Evolutionary conservation across 2,797 vertebrate genomes (phyloP), one percentile per base, ranked within the genome.

Genomic region (Antennarius maculatus): DNA sequence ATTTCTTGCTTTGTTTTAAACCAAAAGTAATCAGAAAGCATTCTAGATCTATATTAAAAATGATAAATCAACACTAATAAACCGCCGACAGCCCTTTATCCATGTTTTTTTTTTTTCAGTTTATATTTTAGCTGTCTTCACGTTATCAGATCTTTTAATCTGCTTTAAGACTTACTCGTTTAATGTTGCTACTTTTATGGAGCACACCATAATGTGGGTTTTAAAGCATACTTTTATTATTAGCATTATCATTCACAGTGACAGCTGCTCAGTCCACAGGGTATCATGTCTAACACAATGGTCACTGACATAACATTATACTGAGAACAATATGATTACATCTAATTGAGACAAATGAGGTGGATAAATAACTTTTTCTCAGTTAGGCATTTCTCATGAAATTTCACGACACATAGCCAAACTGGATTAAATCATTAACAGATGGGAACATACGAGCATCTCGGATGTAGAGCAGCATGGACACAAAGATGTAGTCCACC

Each of bases 381-480:
- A 54, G 27, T 80, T 56, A 66, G 28, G 65, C 27, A 50, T 69
- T 53, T 57, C 69, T 80, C 51, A 67, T 69, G 50, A 74, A 70
- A 79, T 67, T 37, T 67, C 50, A 82, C 60, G 71, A 81, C 49
- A 64, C 54, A 13, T 27, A 49, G 49, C 15, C 7, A 66, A 56
- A 57, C 49, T 64, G 59, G 60, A 75, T 76, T 71, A 65, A 66
- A 59, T 63, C 28, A 60, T 68, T 17, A 53, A 52, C 50, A 75
- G 77, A 69, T 18, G 58, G 23, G 62, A 72, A 69, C 96, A 87
- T 92, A 98, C 97, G 80, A 72, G 97, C 97, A 67, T 99, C 97
- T 90, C 97, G 91, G 85, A 99, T 99, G 88, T 97, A 98, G 13
- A 98, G 93, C 71, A 99, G 91, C 98, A 99, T 99, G 89, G 98